Conservation (phyloP, 1,140 invertebrate species). For the Bombus ignitus region DNA sequence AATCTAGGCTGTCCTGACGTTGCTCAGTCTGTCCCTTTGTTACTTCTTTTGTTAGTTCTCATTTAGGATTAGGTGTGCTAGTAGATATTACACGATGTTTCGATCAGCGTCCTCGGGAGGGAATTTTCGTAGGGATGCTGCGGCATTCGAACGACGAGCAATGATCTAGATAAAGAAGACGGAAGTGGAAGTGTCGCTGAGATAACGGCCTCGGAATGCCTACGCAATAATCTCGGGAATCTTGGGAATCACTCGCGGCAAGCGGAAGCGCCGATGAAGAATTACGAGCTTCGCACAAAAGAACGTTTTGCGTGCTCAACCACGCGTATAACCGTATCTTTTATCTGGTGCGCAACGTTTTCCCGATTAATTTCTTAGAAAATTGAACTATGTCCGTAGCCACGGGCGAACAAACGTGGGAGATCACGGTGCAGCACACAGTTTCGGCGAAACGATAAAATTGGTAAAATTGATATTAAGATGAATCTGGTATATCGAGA, state of each 20-base stretch:
- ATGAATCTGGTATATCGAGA: no score
- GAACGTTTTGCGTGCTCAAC: not conserved
- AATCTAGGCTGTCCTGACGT: no score
- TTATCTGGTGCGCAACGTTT: not conserved
- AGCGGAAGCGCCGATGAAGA: constrained; percentile 41
- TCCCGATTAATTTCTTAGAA: not conserved
- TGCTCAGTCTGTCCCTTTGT: no score
- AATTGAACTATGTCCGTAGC: not conserved
- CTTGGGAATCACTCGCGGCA: constrained; percentile 16
- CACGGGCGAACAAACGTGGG: not conserved
- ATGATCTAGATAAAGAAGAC: constrained; percentile 15
- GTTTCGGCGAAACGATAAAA: no score
- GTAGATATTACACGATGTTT: not conserved
- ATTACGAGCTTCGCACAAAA: constrained; percentile 25
- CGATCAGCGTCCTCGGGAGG: not conserved
- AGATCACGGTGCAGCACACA: no score
- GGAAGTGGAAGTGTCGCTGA: constrained; percentile 19
- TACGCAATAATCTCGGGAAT: not conserved
- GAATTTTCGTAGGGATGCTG: not conserved
- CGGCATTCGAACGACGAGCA: not conserved
- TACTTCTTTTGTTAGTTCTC: no score
- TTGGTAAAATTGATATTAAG: no score
- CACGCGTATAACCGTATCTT: not conserved
- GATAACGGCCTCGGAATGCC: constrained; percentile 33
- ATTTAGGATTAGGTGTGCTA: not conserved